Conservation (phyloP, 2,797 vertebrate genomes). For the Delichon dasypus region DNA sequence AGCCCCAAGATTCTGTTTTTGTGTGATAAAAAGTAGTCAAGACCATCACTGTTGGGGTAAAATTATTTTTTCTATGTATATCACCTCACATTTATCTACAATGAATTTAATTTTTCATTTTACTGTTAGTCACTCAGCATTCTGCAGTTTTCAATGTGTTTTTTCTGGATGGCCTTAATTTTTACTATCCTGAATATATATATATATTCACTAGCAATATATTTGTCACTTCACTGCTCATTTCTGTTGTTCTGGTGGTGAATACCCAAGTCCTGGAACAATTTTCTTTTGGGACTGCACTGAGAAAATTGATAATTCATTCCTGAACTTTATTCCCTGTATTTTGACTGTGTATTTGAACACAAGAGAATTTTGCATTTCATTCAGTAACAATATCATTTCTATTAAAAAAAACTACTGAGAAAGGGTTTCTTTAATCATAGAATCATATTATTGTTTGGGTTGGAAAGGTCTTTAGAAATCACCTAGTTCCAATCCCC, state of each 20-base stretch:
- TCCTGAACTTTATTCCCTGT: neutral
- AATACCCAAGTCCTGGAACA: neutral
- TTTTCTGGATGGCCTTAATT: neutral
- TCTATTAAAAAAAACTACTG: neutral
- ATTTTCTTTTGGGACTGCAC: neutral
- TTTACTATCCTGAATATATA: neutral
- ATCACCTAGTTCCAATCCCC: neutral
- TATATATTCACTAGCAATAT: neutral
- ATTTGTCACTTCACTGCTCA: neutral
- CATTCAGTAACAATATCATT: neutral
- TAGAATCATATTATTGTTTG: neutral
- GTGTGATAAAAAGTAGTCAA: neutral
- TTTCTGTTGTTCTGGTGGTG: neutral
- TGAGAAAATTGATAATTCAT: neutral
- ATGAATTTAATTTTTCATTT: constrained; percentile 11
- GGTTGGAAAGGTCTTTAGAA: neutral
- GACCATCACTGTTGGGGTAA: neutral
- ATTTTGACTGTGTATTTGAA: neutral
- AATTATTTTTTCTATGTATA: neutral
- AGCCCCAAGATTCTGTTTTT: neutral
- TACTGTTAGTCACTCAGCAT: neutral
- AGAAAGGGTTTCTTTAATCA: neutral
- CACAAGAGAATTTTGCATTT: neutral
- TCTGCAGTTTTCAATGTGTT: neutral
- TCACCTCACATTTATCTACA: neutral